A percentile compares a stretch with the other conserved stretches of the same genome.
Evolutionary conservation across 2,113 vertebrate species (phyloP).

Genomic region (Rhynchopsitta pachyrhyncha): DNA sequence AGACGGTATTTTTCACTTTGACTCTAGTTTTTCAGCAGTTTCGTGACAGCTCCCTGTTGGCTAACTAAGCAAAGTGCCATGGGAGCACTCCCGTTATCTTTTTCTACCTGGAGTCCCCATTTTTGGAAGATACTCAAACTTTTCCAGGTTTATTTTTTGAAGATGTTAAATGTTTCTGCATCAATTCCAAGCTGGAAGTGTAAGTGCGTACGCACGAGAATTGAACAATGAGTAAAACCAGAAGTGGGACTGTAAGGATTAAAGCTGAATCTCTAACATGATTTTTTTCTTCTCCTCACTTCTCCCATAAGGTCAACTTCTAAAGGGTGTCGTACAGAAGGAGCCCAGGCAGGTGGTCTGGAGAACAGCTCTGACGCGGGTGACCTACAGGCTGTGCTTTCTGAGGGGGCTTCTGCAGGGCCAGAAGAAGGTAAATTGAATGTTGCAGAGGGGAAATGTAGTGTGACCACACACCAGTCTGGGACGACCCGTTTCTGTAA

Average conservation of each 20-base stretch:
- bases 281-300: not conserved
- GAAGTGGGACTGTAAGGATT: not conserved
- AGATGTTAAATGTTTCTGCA: not conserved
- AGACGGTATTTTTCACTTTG: not conserved
- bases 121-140: not conserved
- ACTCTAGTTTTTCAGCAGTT: not conserved
- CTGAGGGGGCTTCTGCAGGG: conserved; percentile 77
- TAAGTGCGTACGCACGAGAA: not conserved
- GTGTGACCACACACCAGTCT: not conserved
- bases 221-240: not conserved
- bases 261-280: not conserved
- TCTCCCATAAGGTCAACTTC: conserved; percentile 55
- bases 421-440: conserved; percentile 80
- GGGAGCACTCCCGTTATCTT: not conserved
- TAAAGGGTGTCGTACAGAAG: conserved; percentile 71
- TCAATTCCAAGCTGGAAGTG: not conserved
- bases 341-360: conserved; percentile 65
- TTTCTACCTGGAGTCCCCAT: not conserved
- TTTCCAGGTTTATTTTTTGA: not conserved
- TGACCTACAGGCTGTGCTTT: conserved; percentile 74
- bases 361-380: conserved; percentile 78
- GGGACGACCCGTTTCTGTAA: not conserved
- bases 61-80: not conserved
- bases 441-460: not conserved
- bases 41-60: not conserved